phyloP scores from a whole-genome alignment of 1,140 invertebrate genomes.

The Lysiphlebus fabarum region DNA sequence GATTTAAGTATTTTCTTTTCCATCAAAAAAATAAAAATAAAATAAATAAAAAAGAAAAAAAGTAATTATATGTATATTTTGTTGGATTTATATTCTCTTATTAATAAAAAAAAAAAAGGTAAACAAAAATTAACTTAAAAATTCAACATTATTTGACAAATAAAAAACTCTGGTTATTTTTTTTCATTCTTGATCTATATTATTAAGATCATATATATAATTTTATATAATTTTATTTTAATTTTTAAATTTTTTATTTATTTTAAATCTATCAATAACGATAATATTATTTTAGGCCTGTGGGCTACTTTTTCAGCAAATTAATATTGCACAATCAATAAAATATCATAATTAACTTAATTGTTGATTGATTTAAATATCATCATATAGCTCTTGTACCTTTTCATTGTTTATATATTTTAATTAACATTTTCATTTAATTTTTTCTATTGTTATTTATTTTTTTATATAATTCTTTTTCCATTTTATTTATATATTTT shows the following conservation, averaged over 20 bases:
- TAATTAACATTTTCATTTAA: background rate
- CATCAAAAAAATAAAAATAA: no score
- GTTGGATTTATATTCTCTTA: no score
- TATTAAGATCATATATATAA: background rate
- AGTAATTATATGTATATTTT: no score
- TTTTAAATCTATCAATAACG: conserved; percentile 28
- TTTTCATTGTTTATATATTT: background rate
- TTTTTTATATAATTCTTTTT: background rate
- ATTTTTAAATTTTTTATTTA: conserved; percentile 14
- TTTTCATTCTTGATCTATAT: background rate
- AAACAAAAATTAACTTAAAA: no score
- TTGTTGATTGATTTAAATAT: background rate
- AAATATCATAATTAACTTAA: conserved; percentile 7
- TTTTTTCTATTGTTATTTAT: background rate
- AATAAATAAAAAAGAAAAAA: no score
- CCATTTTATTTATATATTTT: background rate
- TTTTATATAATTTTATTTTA: no score
- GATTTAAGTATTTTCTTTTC: no score
- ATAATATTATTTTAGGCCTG: conserved; percentile 50
- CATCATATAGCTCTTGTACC: background rate
- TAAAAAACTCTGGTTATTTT: conserved; percentile 2
- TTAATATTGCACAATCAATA: conserved; percentile 27
- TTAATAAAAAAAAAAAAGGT: no score
- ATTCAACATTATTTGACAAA: background rate
- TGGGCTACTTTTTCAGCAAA: conserved; percentile 47